Conservation (phyloP, 2,888 invertebrate genomes). For the Gymnocheta viridis region DNA sequence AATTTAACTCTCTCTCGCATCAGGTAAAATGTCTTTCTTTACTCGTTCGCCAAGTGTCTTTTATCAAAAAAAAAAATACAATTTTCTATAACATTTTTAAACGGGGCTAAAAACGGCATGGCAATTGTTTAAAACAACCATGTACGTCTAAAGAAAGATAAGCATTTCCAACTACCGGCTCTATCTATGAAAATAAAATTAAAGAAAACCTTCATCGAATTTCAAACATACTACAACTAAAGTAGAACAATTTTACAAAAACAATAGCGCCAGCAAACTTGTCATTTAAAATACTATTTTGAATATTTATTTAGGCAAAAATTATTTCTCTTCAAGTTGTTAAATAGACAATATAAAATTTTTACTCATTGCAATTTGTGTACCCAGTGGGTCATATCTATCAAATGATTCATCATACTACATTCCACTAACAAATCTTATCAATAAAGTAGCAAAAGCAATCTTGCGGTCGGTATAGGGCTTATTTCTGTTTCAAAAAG, state of each 20-base stretch:
- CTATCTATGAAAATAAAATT: slow-evolving; percentile 33
- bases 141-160: slow-evolving; percentile 35
- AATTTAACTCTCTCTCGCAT: no score
- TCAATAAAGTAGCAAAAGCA: slow-evolving; percentile 44
- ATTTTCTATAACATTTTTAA: neutral
- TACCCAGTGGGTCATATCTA: slow-evolving; percentile 9
- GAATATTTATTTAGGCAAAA: neutral
- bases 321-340: neutral
- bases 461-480: slow-evolving; percentile 27
- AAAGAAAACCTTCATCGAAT: neutral
- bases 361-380: neutral
- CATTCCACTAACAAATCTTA: slow-evolving; percentile 54
- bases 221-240: slow-evolving; percentile 4
- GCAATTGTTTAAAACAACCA: slow-evolving; percentile 1
- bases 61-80: neutral
- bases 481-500: slow-evolving; percentile 44
- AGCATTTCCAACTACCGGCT: slow-evolving; percentile 7
- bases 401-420: slow-evolving; percentile 53
- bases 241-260: neutral
- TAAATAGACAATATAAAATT: neutral
- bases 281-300: neutral
- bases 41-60: neutral
- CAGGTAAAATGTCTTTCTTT: neutral
- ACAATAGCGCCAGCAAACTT: neutral
- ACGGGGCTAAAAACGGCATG: neutral